Evolutionary conservation across 2,888 invertebrate genomes (phyloP).

Genomic region (Acronicta psi): DNA sequence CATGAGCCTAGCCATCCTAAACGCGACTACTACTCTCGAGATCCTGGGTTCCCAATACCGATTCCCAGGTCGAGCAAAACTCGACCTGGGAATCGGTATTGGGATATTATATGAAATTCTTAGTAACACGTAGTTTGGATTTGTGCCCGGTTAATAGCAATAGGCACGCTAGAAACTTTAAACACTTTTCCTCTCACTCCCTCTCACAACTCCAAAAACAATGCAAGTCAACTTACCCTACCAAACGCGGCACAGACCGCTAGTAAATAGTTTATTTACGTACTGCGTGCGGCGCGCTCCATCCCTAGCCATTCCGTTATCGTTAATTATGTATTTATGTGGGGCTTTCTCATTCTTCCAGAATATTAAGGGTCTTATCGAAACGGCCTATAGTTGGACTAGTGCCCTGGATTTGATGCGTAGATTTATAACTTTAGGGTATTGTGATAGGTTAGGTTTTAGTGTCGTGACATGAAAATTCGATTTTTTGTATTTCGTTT

Average conservation of each 20-base stretch:
- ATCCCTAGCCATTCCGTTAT: slow-evolving; percentile 53
- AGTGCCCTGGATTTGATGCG: slow-evolving; percentile 45
- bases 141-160: no score
- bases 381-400: slow-evolving; percentile 35
- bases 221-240: slow-evolving; percentile 29
- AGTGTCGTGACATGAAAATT: neutral
- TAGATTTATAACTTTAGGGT: slow-evolving; percentile 39
- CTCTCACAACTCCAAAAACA: neutral
- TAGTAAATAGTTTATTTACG: slow-evolving; percentile 59
- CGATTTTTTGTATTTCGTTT: no score
- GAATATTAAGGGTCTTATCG: slow-evolving; percentile 52
- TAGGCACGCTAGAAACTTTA: no score
- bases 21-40: no score
- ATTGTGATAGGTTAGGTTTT: slow-evolving; percentile 38
- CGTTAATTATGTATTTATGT: slow-evolving; percentile 65
- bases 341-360: slow-evolving; percentile 53
- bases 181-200: neutral
- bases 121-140: no score
- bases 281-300: slow-evolving; percentile 41
- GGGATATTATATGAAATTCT: no score
- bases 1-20: no score
- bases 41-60: no score
- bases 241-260: slow-evolving; percentile 45
- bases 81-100: no score
- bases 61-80: no score